Conservation (phyloP, 2,888 invertebrate species). For the Mayetiola destructor region DNA sequence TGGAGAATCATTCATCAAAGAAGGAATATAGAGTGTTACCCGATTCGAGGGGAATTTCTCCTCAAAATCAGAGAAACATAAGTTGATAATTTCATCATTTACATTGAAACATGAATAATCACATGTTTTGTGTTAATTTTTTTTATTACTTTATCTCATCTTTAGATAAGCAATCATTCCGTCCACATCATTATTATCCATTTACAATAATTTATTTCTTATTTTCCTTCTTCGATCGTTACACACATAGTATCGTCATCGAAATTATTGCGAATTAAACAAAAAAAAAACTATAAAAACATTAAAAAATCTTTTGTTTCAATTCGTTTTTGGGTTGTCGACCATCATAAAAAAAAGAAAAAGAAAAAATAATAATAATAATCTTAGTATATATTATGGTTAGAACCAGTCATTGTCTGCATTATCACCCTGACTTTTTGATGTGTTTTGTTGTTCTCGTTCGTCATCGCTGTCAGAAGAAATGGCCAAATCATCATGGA, state of each 20-base stretch:
- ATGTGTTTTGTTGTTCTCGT: constrained; percentile 19
- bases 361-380: constrained; percentile 9
- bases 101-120: not conserved
- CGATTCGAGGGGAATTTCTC: not conserved
- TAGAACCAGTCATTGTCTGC: constrained; percentile 28
- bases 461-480: constrained; percentile 62
- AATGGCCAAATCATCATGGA: constrained; percentile 59
- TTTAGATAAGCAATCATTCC: not conserved
- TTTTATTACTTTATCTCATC: not conserved
- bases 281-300: no score
- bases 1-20: not conserved
- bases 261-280: no score
- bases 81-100: not conserved
- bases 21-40: not conserved
- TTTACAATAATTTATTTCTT: no score
- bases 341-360: not conserved
- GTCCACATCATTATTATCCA: constrained; percentile 1
- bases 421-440: constrained; percentile 19
- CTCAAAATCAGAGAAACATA: not conserved
- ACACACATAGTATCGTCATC: no score
- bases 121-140: not conserved
- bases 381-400: no score
- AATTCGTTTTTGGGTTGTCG: no score
- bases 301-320: no score
- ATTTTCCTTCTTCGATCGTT: no score